phyloP scores from a whole-genome alignment of 2,888 invertebrate species.

The Mechanitis messenoides region DNA sequence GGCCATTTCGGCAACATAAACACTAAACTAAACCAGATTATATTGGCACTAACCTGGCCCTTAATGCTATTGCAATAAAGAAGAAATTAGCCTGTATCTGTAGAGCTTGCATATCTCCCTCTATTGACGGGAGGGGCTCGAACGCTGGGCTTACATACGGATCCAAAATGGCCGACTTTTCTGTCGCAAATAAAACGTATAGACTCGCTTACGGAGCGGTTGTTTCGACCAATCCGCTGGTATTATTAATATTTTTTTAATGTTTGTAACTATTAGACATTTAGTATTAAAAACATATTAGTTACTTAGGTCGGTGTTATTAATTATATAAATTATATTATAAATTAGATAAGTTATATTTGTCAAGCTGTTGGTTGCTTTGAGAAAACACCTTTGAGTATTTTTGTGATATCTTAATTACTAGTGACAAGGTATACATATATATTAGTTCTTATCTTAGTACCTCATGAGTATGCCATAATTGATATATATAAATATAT shows the following conservation, averaged over 20 bases:
- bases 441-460: no score
- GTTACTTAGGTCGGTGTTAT: no score
- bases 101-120: conserved; percentile 39
- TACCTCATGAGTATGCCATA: no score
- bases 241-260: background rate
- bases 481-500: no score
- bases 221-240: conserved; percentile 10
- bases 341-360: no score
- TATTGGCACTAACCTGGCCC: conserved; percentile 28
- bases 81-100: conserved; percentile 32
- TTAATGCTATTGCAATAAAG: conserved; percentile 32
- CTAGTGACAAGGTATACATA: no score
- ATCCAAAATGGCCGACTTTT: conserved; percentile 70
- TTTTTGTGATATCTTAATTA: no score
- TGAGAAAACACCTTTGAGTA: no score
- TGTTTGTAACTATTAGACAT: no score
- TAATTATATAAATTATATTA: no score
- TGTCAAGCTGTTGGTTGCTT: no score
- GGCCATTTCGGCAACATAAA: conserved; percentile 77
- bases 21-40: conserved; percentile 60
- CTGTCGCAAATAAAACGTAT: conserved; percentile 36
- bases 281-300: no score
- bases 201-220: conserved; percentile 10
- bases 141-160: conserved; percentile 58
- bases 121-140: conserved; percentile 56